phyloP scores from a whole-genome alignment of 2,113 vertebrate species.

The Eupsittula cactorum region DNA sequence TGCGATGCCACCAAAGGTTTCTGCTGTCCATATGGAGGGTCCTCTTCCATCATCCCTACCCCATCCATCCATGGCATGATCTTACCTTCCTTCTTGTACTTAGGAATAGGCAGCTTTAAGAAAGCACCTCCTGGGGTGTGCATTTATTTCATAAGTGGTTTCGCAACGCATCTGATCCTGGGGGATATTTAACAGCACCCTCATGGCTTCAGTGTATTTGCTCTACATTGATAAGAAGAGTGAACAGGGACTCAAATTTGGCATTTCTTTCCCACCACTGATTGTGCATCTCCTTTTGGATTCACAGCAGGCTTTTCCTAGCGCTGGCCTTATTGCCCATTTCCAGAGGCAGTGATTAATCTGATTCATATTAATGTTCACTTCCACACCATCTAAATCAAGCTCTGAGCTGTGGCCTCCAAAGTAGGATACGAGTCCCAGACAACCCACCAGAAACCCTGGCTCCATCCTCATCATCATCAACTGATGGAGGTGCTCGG shows the following conservation, averaged over 20 bases:
- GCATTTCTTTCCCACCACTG: neutral
- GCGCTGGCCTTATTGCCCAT: accelerated
- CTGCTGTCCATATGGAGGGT: accelerated
- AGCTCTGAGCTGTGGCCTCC: neutral
- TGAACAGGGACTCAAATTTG: neutral
- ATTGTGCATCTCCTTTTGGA: neutral
- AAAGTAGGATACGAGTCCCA: neutral
- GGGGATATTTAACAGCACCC: accelerated
- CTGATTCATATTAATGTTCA: neutral
- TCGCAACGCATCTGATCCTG: neutral
- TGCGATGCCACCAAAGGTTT: neutral
- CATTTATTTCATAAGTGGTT: neutral
- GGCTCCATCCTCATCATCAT: neutral
- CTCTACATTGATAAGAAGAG: accelerated
- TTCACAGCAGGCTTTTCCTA: neutral
- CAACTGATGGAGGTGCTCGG: neutral
- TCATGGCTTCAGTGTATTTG: neutral
- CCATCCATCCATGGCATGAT: accelerated
- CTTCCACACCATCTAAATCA: neutral
- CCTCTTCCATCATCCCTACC: neutral
- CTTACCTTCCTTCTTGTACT: neutral
- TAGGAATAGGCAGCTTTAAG: neutral
- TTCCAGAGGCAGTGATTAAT: neutral
- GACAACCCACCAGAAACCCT: accelerated
- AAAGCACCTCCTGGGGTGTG: neutral